Evolutionary conservation across 2,797 vertebrate species (phyloP).

Genomic region (Catostomus latipinnis): DNA sequence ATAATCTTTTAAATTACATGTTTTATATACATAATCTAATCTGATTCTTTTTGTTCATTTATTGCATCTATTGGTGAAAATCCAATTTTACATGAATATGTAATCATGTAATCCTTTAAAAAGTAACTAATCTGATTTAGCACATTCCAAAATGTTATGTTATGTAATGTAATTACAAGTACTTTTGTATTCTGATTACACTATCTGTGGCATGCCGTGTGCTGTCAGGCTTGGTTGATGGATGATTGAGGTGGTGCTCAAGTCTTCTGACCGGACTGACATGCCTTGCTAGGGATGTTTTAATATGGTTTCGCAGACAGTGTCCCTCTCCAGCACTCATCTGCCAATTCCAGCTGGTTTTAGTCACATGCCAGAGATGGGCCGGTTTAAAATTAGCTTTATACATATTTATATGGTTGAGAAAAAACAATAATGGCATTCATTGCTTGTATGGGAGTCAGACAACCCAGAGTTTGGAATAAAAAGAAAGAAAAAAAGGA

Average conservation of each 20-base stretch:
- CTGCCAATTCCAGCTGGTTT: background rate
- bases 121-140: too few species aligned
- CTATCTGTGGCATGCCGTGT: background rate
- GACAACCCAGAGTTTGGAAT: background rate
- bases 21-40: too few species aligned
- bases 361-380: background rate
- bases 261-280: background rate
- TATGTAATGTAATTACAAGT: too few species aligned
- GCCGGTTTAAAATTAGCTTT: background rate
- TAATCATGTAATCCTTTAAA: too few species aligned
- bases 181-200: too few species aligned
- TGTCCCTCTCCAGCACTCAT: background rate
- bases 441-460: background rate
- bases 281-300: background rate
- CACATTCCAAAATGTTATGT: too few species aligned
- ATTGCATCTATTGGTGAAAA: too few species aligned
- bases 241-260: background rate
- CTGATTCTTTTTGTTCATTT: too few species aligned
- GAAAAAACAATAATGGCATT: constrained; percentile 5
- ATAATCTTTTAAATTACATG: too few species aligned
- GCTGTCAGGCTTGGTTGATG: background rate
- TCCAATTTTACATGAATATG: too few species aligned
- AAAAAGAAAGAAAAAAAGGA: background rate
- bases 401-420: background rate
- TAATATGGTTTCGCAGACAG: background rate